These are phyloP conservation scores for Aphidius colemani DNA, from an alignment of 2,888 invertebrate species.

Conservation along the genomic window DNA sequence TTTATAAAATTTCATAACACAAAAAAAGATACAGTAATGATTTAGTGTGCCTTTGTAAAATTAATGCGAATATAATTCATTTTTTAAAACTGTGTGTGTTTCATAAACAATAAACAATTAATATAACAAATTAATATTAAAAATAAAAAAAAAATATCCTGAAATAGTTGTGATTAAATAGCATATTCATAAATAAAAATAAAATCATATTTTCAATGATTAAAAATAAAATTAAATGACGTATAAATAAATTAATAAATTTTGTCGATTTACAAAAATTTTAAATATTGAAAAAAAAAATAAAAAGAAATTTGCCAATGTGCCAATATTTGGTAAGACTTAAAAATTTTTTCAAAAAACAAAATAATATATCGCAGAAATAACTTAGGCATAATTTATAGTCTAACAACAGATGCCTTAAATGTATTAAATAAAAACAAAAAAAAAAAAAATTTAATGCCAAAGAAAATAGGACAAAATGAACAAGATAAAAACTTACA, in stretches of 20 bases:
- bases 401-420: slow-evolving; percentile 11
- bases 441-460: slow-evolving; percentile 1
- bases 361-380: neutral
- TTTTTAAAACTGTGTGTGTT: no score
- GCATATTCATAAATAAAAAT: neutral
- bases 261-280: no score
- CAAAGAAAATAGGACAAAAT: slow-evolving; percentile 10
- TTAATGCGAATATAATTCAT: no score
- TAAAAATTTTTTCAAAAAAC: neutral
- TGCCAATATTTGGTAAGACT: slow-evolving; percentile 5
- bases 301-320: neutral
- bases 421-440: slow-evolving; percentile 8
- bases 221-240: neutral
- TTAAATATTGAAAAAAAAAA: no score
- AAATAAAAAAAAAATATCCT: no score
- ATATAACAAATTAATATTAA: no score
- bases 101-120: no score
- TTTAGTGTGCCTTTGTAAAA: no score
- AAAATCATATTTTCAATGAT: neutral
- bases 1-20: neutral
- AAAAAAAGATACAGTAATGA: no score
- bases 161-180: no score
- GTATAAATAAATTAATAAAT: no score
- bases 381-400: neutral
- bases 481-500: neutral